Evolutionary conservation across 2,888 invertebrate species (phyloP), one percentile per base, ranked within the genome.

Genomic region (Beris chalybata): DNA sequence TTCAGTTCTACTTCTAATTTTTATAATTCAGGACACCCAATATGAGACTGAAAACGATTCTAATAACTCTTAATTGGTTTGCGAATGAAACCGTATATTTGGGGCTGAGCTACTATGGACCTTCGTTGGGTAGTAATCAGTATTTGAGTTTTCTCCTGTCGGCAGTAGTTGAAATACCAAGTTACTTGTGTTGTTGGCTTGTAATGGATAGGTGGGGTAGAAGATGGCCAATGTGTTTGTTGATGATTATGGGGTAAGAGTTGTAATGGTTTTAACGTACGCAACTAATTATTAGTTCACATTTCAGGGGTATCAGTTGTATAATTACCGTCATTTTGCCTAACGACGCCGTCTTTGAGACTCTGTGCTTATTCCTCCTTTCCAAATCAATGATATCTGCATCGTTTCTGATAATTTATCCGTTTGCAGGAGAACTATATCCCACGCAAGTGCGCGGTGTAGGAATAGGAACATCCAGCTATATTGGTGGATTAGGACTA

Each of bases 31-130:
- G 87, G 72, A 93, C 94, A 0, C 93, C 94, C 1, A 95, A 95
- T 77, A 92, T 95, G 90, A 83, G 95, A 54, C 81, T 94, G 12
- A 95, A 94, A 80, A 95, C 95, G 0, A 86, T 87, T 71, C 81
- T 94, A 63, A 93, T 94, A 64, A 93, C 93, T 0, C 79, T 93
- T 29, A 93, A 92, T 78, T 94, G 93, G 94, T 94, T 95, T 77
- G 93, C 94, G 57, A 95, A 93, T 73, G 93, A 94, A 75, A 93
- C 92, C 79, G 95, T 95, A 3, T 95, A 95, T 76, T 90, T 95
- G 15, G 95, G 95, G 0, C 83, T 95, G 47, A 94, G 93, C 72
- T 94, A 95, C 76, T 95, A 95, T 74, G 93, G 94, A 0, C 94
- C 95, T 9, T 90, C 93, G 1, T 83, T 95, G 63, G 95, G 95